A percentile compares a stretch with the other conserved stretches of the same genome.
These are phyloP conservation scores for Danio aesculapii DNA, from an alignment of 2,797 vertebrate species.

Conservation along the genomic window DNA sequence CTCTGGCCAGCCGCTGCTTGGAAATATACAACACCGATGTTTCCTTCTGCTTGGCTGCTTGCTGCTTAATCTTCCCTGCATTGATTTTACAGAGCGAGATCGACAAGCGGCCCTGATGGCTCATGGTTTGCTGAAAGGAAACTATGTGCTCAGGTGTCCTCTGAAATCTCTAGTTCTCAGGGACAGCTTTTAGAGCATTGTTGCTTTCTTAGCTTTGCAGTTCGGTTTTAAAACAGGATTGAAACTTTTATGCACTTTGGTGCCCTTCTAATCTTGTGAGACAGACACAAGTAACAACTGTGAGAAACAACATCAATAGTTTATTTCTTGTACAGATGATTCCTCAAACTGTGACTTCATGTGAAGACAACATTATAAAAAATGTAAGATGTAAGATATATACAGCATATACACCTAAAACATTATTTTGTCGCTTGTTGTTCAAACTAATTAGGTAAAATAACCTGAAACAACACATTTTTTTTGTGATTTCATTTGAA, in stretches of 20 bases:
- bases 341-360: too few relatives aligned
- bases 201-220: not conserved
- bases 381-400: too few relatives aligned
- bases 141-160: conserved; percentile 48
- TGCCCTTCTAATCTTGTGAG: not conserved
- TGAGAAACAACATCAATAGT: not conserved
- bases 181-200: conserved; percentile 21
- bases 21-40: conserved; percentile 59
- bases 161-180: conserved; percentile 30
- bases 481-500: too few relatives aligned
- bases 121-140: conserved; percentile 47
- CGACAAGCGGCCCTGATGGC: conserved; percentile 43
- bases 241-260: not conserved
- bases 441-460: too few relatives aligned
- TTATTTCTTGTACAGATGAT: too few relatives aligned
- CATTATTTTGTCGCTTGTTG: too few relatives aligned
- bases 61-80: conserved; percentile 59
- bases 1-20: conserved; percentile 36
- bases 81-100: conserved; percentile 56
- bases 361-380: too few relatives aligned
- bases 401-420: too few relatives aligned
- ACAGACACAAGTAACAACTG: not conserved
- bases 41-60: conserved; percentile 52
- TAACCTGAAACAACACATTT: too few relatives aligned
- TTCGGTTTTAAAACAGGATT: not conserved